Base-by-base conservation (phyloP, 2,888 invertebrate genomes). In the Sepioteuthis lessoniana region DNA sequence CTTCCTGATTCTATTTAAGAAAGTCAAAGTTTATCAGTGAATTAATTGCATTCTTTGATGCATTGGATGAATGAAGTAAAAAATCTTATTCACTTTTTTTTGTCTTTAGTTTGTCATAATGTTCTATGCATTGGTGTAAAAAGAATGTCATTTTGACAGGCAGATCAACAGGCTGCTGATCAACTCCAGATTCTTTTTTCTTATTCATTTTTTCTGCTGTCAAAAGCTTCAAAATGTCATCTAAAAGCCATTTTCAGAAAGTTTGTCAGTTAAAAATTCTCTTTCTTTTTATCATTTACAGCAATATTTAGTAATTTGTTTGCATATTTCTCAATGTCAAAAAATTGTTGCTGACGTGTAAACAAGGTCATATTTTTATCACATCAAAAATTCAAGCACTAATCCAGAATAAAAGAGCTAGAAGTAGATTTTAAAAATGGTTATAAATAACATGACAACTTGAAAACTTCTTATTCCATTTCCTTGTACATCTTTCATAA, bases 11-110 rank as follows among this genome's bases (percentile, higher is more conserved):
- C 76, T 76, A 76, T 76, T 76, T 76, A 76, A 76, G n/a, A n/a
- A 76, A 76, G 76, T 76, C 76, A 76, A 76, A 76, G n/a, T n/a
- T 76, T n/a, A n/a, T 76, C n/a, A 76, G n/a, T n/a, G n/a, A 76
- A 76, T 76, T 76, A 76, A 76, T 76, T 76, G 76, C n/a, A 16
- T 76, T 35, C 76, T 76, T 76, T 76, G 76, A 76, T 16, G n/a
- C 76, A 76, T 0, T n/a, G n/a, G 76, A 76, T 76, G 16, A 76
- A 76, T 35, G 55, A 55, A 35, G n/a, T 76, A 2, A 76, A 76
- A 76, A n/a, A 76, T n/a, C 13, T 55, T 76, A n/a, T 76, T 76
- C 3, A 76, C 19, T 35, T 76, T 13, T 4, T 76, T 76, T 35
- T 19, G n/a, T 76, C 76, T 31, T 76, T 76, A 8, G n/a, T n/a